phyloP scores from a whole-genome alignment of 2,888 invertebrate species.

The Eudemis profundana region DNA sequence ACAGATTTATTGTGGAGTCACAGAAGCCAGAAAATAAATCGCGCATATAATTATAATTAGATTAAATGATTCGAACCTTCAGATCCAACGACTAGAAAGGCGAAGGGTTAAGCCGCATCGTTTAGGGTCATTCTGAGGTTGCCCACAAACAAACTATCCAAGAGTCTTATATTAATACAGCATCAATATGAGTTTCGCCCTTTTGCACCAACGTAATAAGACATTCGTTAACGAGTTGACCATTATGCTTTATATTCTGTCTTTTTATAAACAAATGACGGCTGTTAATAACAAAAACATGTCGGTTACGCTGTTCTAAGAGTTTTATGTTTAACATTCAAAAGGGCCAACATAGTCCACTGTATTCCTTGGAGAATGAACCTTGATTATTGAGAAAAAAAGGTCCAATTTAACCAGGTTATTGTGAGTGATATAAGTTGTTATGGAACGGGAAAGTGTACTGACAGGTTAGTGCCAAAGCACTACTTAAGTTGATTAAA shows the following conservation, averaged over 20 bases:
- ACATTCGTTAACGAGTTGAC: conserved; percentile 7
- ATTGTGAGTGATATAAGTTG: no score
- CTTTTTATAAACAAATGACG: not conserved
- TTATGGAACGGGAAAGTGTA: no score
- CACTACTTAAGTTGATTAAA: not conserved
- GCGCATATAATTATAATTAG: conserved; percentile 8
- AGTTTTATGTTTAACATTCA: no score
- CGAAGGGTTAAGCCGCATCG: conserved; percentile 5
- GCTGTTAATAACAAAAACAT: not conserved
- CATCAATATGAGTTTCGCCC: not conserved
- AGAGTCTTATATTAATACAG: not conserved
- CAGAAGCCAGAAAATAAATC: no score
- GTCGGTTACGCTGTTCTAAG: not conserved
- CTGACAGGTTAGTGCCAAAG: not conserved
- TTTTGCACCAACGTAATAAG: not conserved
- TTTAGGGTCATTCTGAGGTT: conserved; percentile 10
- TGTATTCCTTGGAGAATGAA: not conserved
- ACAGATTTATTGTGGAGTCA: no score
- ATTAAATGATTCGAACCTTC: conserved; percentile 9
- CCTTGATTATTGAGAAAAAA: not conserved
- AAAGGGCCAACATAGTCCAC: not conserved
- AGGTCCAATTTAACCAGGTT: not conserved
- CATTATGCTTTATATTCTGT: not conserved
- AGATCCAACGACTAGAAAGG: not conserved
- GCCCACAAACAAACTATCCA: not conserved